These are phyloP conservation scores for Lepidotrigona ventralis DNA, from an alignment of 1,140 invertebrate species.

Conservation along the genomic window DNA sequence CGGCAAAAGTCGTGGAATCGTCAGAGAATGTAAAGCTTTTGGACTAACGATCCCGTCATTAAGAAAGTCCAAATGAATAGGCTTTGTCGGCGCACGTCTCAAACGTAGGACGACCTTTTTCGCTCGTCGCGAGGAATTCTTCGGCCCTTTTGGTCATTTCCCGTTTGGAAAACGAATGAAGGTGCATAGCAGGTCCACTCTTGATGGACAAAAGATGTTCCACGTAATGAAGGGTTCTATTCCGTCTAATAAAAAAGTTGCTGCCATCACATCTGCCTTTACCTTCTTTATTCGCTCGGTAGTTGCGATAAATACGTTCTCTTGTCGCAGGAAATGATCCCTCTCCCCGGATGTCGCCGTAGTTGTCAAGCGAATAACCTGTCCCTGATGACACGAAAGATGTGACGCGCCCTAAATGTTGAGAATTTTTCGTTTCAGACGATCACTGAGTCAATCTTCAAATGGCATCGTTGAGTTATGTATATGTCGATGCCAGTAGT, in stretches of 20 bases:
- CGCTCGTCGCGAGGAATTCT: conserved; percentile 26
- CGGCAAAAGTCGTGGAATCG: conserved; percentile 10
- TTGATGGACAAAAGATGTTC: conserved; percentile 71
- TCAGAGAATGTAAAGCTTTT: conserved; percentile 21
- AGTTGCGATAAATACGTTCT: conserved; percentile 26
- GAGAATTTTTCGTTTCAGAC: background rate
- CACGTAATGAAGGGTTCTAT: conserved; percentile 71
- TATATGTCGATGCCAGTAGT: no score
- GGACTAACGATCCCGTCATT: conserved; percentile 54
- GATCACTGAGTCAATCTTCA: no score
- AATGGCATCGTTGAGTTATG: no score
- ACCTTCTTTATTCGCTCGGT: conserved; percentile 5
- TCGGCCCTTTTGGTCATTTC: conserved; percentile 7
- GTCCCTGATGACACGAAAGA: conserved; percentile 55
- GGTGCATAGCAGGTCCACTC: conserved; percentile 9
- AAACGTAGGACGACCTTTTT: conserved; percentile 26
- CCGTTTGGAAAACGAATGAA: background rate
- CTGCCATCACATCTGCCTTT: conserved; percentile 63
- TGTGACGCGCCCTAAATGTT: conserved; percentile 2
- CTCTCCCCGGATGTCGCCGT: background rate
- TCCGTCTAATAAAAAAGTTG: conserved; percentile 71
- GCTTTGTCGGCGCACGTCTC: conserved; percentile 27
- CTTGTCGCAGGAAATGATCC: conserved; percentile 33
- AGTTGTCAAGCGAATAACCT: background rate
- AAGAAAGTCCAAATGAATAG: conserved; percentile 59